Evolutionary conservation across 2,888 invertebrate genomes (phyloP).

Genomic region (Machimus rusticus): DNA sequence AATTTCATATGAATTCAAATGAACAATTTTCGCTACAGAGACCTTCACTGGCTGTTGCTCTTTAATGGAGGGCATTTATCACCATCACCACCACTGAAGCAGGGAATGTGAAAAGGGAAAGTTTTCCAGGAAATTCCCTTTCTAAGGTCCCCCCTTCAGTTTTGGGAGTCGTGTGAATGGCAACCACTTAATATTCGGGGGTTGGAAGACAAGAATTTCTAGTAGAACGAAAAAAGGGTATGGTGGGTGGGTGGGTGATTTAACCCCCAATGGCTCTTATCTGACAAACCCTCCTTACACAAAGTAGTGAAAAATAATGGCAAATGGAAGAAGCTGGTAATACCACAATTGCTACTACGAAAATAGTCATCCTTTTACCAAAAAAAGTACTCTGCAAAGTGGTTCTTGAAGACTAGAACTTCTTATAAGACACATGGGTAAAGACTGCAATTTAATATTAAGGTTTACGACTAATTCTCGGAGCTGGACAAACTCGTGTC

Average conservation of each 20-base stretch:
- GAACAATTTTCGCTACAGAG: background rate
- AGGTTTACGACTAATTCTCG: background rate
- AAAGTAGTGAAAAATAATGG: conserved; percentile 8
- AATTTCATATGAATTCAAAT: conserved; percentile 9
- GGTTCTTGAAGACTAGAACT: background rate
- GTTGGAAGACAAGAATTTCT: background rate
- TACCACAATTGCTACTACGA: background rate
- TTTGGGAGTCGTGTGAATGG: background rate
- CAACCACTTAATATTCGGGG: conserved; percentile 14
- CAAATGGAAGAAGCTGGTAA: background rate
- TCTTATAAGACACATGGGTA: background rate
- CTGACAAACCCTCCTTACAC: background rate
- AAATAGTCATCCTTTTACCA: background rate
- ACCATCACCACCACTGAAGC: background rate
- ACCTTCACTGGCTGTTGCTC: background rate
- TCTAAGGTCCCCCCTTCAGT: background rate
- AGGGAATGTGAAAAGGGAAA: background rate
- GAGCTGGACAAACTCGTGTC: background rate
- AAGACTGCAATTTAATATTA: background rate
- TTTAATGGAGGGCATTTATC: conserved; percentile 12
- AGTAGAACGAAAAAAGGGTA: background rate
- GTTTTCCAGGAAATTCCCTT: background rate
- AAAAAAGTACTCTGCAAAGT: background rate
- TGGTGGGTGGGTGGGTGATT: background rate
- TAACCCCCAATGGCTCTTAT: background rate